These are phyloP conservation scores for Lepidurus couesii DNA, from an alignment of 1,140 invertebrate species.

Conservation along the genomic window DNA sequence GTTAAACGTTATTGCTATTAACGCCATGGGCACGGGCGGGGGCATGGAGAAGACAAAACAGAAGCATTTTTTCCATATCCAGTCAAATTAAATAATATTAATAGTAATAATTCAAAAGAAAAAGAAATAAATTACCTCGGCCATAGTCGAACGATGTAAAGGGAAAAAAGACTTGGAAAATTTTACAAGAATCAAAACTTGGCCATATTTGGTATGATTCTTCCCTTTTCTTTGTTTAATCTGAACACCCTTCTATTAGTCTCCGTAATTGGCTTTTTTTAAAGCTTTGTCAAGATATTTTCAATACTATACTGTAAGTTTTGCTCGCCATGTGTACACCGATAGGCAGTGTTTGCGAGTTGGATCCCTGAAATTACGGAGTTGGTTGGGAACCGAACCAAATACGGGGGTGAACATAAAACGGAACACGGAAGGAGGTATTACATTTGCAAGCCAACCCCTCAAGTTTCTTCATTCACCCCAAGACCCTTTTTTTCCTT, in stretches of 20 bases:
- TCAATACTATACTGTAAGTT: neutral
- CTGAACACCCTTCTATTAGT: neutral
- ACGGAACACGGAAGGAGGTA: constrained; percentile 97
- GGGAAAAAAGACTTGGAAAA: neutral
- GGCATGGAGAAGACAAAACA: neutral
- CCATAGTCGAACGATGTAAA: neutral
- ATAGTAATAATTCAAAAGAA: no score
- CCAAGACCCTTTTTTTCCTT: constrained; percentile 21
- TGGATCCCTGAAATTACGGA: constrained; percentile 54
- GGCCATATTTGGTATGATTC: neutral
- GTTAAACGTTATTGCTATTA: neutral
- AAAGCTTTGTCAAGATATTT: constrained; percentile 2
- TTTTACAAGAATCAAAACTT: neutral
- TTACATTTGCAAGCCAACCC: constrained; percentile 30
- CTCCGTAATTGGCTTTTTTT: neutral
- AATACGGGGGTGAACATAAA: constrained; percentile 95
- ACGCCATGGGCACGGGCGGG: constrained; percentile 19
- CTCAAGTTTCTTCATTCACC: constrained; percentile 28
- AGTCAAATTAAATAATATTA: no score
- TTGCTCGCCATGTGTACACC: constrained; percentile 10
- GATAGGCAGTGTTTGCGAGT: constrained; percentile 52
- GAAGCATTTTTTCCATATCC: neutral
- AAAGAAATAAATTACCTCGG: no score
- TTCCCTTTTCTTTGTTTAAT: neutral
- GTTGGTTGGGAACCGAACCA: constrained; percentile 58